These are phyloP conservation scores for Tarsius wallacei DNA, from an alignment of 2,797 vertebrate species.

Conservation along the genomic window DNA sequence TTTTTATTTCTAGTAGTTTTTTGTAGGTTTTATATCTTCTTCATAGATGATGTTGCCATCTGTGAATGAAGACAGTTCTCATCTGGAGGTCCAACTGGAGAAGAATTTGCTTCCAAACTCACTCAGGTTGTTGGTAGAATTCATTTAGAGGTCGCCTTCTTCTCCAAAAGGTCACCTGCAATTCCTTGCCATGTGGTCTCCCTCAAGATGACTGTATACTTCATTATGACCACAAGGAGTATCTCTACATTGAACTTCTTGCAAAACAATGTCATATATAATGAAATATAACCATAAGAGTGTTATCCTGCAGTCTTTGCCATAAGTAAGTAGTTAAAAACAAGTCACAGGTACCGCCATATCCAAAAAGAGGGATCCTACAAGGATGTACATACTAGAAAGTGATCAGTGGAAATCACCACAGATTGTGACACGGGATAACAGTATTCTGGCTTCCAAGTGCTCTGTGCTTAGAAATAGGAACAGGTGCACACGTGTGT, in stretches of 20 bases:
- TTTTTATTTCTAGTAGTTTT: neutral
- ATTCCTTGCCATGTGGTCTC: neutral
- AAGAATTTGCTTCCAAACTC: conserved; percentile 1
- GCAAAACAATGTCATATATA: neutral
- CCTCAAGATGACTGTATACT: neutral
- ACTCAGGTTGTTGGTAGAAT: neutral
- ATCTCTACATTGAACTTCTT: neutral
- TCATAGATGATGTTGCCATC: neutral
- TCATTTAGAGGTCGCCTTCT: neutral
- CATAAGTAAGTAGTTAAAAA: neutral
- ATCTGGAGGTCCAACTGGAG: neutral
- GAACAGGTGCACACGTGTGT: neutral
- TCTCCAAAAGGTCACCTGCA: neutral
- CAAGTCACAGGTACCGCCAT: neutral
- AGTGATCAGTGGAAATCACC: neutral
- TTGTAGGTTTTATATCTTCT: neutral
- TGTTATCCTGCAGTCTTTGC: neutral
- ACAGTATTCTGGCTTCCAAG: neutral
- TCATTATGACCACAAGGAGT: neutral
- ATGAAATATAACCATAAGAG: neutral
- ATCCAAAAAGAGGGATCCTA: neutral
- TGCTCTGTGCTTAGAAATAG: neutral
- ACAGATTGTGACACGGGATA: neutral
- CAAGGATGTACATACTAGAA: neutral
- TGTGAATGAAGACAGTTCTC: conserved; percentile 17